Evolutionary conservation across 2,113 vertebrate genomes (phyloP), one percentile per base, ranked within the genome.

Genomic region (Protobothrops flavoviridis): DNA sequence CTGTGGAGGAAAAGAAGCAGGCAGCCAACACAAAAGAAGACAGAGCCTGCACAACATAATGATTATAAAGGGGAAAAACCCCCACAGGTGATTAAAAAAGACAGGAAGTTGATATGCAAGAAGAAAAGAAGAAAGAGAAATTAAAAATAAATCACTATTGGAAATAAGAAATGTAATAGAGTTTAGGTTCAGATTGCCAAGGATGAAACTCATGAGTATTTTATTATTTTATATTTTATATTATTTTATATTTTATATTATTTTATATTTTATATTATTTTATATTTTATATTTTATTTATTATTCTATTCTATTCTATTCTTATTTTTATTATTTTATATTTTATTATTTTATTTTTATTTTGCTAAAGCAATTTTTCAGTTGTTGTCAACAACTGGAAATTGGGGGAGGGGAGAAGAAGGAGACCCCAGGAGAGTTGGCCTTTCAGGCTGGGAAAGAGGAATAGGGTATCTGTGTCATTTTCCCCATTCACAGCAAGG

Each of bases 21-120:
- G 29, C 43, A 26, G 24, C 87, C 15, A 74, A 95, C 94, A 93
- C 0, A 92, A 87, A 85, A 89, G 89, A 92, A 74, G 94, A 69
- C 20, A 91, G 59, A 50, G 85, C 29, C 56, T 90, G 5, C 2
- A 15, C 4, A 33, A 61, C 24, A 52, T 88, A 74, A 0, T 86
- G 61, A 12, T 26, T 39, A n/a, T 5, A 87, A 89, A 50, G 29
- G 26, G 45, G 29, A 7, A 29, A 0, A 0, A 1, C 26, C 0
- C 53, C 1, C 48, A 59, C 69, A 81, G 92, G 89, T 0, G 64
- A 57, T 4, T 4, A 64, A 0, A 89, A 89, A 57, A 0, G 85
- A 21, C n/a, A 0, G 0, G 39, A 94, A 94, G 85, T 29, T 33
- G 43, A 48, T 39, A 94, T 9, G 26, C 81, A 59, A 29, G 56